These are phyloP conservation scores for Tipula unca DNA, from an alignment of 2,888 invertebrate species.

Conservation along the genomic window DNA sequence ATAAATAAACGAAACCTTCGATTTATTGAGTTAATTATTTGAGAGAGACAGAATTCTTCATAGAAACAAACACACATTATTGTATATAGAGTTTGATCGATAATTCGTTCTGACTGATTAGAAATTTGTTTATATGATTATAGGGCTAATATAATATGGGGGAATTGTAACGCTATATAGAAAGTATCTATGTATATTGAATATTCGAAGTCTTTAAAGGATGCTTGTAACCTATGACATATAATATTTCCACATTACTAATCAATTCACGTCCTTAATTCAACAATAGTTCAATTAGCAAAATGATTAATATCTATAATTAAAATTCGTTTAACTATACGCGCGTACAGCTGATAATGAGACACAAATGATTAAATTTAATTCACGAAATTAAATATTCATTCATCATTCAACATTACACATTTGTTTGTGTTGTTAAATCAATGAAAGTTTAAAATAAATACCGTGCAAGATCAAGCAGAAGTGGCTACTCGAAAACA, in stretches of 20 bases:
- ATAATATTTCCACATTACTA: background rate
- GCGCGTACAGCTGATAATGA: background rate
- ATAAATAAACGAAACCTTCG: too few species aligned
- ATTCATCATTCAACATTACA: background rate
- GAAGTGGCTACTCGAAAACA: background rate
- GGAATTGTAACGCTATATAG: background rate
- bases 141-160: background rate
- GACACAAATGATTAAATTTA: background rate
- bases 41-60: background rate
- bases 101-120: background rate
- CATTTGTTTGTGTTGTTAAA: background rate
- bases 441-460: background rate
- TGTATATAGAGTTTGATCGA: background rate
- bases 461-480: background rate
- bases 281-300: background rate
- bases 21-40: background rate
- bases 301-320: background rate
- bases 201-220: background rate
- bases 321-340: background rate
- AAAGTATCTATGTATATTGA: background rate
- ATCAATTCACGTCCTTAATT: background rate
- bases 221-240: background rate
- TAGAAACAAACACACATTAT: background rate
- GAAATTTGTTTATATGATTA: background rate
- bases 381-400: background rate